Percentiles rank a stretch among this genome's conserved stretches.
Conservation (phyloP, 2,888 invertebrate species). For the Campopleginae sp. region DNA sequence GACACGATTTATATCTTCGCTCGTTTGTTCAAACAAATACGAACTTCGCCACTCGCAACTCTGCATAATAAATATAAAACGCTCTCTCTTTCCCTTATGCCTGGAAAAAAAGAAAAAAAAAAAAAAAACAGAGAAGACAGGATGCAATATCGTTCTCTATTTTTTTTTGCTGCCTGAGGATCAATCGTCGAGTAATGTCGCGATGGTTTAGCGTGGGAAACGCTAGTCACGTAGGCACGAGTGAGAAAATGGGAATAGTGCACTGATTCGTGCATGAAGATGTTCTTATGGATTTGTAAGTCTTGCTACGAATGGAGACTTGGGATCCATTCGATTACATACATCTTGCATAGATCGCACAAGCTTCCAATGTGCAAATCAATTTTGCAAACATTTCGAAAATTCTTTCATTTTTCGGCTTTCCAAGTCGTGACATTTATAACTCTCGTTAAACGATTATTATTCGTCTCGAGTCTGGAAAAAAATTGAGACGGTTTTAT, state of each 20-base stretch:
- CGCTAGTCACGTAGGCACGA: slow-evolving; percentile 46
- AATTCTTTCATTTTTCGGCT: neutral
- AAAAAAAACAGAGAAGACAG: slow-evolving; percentile 16
- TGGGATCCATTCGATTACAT: neutral
- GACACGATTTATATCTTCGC: slow-evolving; percentile 58
- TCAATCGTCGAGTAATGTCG: slow-evolving; percentile 53
- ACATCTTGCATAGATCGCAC: neutral
- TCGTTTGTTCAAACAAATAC: slow-evolving; percentile 67
- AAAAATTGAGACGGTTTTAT: neutral
- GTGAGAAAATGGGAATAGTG: slow-evolving; percentile 53
- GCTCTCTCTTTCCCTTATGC: slow-evolving; percentile 6
- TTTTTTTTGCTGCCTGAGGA: slow-evolving; percentile 8
- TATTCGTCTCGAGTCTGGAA: neutral
- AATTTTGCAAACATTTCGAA: neutral
- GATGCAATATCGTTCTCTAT: slow-evolving; percentile 9
- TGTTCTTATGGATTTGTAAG: slow-evolving; percentile 11
- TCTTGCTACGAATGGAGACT: neutral
- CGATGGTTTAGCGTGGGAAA: slow-evolving; percentile 63
- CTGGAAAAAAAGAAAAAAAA: neutral
- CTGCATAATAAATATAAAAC: slow-evolving; percentile 59
- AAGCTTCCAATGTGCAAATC: neutral
- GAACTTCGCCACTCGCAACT: slow-evolving; percentile 57
- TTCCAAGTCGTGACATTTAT: neutral
- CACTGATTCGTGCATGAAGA: slow-evolving; percentile 10
- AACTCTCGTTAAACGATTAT: neutral